A percentile compares a stretch with the other conserved stretches of the same genome.
phyloP scores from a whole-genome alignment of 2,113 vertebrate genomes.

The Aythya baeri region DNA sequence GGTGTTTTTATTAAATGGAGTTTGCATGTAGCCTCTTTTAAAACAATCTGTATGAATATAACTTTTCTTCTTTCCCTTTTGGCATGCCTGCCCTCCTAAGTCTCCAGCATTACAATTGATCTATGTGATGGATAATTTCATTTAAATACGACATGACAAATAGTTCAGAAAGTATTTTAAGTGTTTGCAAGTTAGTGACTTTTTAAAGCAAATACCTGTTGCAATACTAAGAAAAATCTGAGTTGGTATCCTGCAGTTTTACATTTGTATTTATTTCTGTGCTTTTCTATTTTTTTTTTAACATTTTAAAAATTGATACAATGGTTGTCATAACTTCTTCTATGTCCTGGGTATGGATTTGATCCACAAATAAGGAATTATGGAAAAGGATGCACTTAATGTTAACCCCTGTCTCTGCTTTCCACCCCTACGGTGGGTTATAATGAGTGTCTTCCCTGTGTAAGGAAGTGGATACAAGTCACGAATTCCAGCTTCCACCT shows the following conservation, averaged over 20 bases:
- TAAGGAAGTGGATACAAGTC: background rate
- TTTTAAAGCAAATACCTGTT: background rate
- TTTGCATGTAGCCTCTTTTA: background rate
- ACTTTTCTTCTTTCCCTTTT: background rate
- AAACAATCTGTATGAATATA: background rate
- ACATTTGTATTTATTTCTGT: background rate
- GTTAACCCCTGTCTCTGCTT: background rate
- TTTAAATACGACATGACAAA: background rate
- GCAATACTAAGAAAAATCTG: background rate
- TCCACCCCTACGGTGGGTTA: accelerated
- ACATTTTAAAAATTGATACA: background rate
- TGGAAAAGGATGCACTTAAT: background rate
- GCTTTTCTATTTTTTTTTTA: background rate
- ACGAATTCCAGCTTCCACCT: background rate
- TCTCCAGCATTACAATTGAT: background rate
- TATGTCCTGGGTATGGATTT: background rate
- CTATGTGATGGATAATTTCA: background rate
- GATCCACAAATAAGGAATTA: background rate
- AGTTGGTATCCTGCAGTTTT: background rate
- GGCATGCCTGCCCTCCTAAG: background rate
- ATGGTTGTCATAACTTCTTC: background rate
- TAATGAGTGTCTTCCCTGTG: background rate
- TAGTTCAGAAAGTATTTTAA: background rate
- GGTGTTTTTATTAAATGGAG: background rate
- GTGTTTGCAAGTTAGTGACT: background rate